Percentiles rank a stretch among this genome's conserved stretches.
Evolutionary conservation across 2,888 invertebrate genomes (phyloP).

Genomic region (Himalopsyche tibetana): DNA sequence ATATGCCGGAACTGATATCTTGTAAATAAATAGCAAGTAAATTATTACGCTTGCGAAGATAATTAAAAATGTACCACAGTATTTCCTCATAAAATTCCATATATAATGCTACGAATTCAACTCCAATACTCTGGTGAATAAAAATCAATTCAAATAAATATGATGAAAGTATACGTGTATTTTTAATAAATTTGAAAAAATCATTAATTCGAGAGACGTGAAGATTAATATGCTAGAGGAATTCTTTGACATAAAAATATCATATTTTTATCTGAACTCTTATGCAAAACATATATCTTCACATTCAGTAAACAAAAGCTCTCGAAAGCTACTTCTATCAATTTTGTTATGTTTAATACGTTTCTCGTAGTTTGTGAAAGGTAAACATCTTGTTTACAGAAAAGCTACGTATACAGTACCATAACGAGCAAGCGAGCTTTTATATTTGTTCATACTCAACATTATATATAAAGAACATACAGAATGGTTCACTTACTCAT

Average conservation of each 20-base stretch:
- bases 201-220: no score
- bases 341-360: slow-evolving; percentile 32
- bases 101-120: no score
- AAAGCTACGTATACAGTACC: slow-evolving; percentile 22
- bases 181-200: no score
- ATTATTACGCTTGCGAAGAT: no score
- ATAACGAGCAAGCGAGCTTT: slow-evolving; percentile 35
- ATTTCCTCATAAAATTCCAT: no score
- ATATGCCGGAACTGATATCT: no score
- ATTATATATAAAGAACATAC: slow-evolving; percentile 6
- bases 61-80: no score
- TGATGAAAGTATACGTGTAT: no score
- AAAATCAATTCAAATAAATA: no score
- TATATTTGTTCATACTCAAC: slow-evolving; percentile 15
- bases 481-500: not conserved
- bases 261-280: not conserved
- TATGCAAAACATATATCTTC: slow-evolving; percentile 31
- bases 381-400: slow-evolving; percentile 29
- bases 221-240: not conserved
- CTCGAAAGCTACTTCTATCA: slow-evolving; percentile 14
- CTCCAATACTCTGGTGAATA: no score
- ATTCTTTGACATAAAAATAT: not conserved
- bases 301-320: slow-evolving; percentile 2
- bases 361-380: slow-evolving; percentile 38
- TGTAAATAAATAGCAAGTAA: no score